Base-by-base conservation (phyloP, 2,113 vertebrate species). In the Brachypteracias leptosomus region DNA sequence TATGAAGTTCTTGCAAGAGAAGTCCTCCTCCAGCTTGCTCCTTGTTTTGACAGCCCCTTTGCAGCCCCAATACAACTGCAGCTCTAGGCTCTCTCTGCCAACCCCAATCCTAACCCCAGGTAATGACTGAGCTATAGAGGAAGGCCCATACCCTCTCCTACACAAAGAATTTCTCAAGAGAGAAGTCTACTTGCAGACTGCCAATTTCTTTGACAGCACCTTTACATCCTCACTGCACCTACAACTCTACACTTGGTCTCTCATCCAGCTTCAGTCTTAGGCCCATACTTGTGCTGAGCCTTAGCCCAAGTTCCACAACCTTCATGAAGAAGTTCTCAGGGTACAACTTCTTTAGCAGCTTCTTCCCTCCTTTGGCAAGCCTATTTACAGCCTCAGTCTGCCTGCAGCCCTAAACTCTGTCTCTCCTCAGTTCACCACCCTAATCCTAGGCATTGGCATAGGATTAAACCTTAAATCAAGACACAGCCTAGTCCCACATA, bases 91-190 rank as follows among this genome's bases (percentile, higher is more conserved):
- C 73, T 38, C 33, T 78, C 29, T 28, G 35, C 9, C 25, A 55
- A 35, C 17, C 21, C 18, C 51, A 55, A 0, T 3, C 14, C 38
- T 6, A 51, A 0, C 3, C 14, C 38, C 6, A 18, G 22, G 16
- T 49, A 38, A 22, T 28, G 54, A 10, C 35, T 57, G 44, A 70
- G n/a, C 16, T 10, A 4, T 11, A 12, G 2, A 19, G 51, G 52
- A 84, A 73, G 16, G 4, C 16, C 10, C 49, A 51, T 3, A 26
- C 8, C 11, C 16, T 70, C 14, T 8, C 1, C 3, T 3, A 52
- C 1, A 21, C 8, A 10, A 68, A 68, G 59, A 68, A 76, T 16
- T 46, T 65, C 38, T 77, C 47, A 73, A 80, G n/a, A 10, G 5
- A 59, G 16, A 72, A 36, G 7, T 36, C 25, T 42, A 4, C 15